Evolutionary conservation across 2,888 invertebrate species (phyloP), one percentile per base, ranked within the genome.

Genomic region (Pristionchus japonicus): DNA sequence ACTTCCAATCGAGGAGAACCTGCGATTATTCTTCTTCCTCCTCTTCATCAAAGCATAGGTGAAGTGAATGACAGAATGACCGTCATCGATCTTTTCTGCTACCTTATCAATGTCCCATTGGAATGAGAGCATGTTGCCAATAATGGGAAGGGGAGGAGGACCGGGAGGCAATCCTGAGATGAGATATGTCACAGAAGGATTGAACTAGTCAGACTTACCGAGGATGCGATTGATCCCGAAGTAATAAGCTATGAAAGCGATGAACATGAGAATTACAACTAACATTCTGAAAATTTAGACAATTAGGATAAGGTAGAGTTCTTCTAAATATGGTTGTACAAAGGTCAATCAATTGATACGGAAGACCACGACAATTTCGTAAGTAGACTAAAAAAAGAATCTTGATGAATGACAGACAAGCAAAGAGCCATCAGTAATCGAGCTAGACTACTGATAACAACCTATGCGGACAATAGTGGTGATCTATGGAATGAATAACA

Each of bases 81-180:
- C n/a, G n/a, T n/a, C n/a, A n/a, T n/a, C n/a, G n/a, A 47, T 47
- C 3, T 67, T n/a, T 47, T n/a, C n/a, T 37, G 2, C 82, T 6
- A 82, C 82, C 52, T 82, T 47, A 49, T 82, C 82, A 31, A 82
- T 82, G 31, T 52, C 49, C 47, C 52, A 82, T 43, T 82, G 27
- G 82, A 82, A 82, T 11, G 52, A 47, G 52, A 49, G 49, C 82
- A 82, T 82, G 15, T 82, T 82, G 49, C 82, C 82, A 27, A 82
- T 82, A 15, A 82, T 37, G 1, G 82, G 82, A 27, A 82, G 82
- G 23, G 82, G 82, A 11, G 82, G 82, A 47, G 82, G 82, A 47
- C 82, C 82, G 31, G 82, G 82, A 2, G 82, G 82, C 17, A 82
- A 40, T 6, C 47, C 82, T 82, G 3, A 27, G 49, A 37, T 6